These are phyloP conservation scores for Muscidifurax raptorellus DNA, from an alignment of 1,140 invertebrate genomes.

Conservation along the genomic window DNA sequence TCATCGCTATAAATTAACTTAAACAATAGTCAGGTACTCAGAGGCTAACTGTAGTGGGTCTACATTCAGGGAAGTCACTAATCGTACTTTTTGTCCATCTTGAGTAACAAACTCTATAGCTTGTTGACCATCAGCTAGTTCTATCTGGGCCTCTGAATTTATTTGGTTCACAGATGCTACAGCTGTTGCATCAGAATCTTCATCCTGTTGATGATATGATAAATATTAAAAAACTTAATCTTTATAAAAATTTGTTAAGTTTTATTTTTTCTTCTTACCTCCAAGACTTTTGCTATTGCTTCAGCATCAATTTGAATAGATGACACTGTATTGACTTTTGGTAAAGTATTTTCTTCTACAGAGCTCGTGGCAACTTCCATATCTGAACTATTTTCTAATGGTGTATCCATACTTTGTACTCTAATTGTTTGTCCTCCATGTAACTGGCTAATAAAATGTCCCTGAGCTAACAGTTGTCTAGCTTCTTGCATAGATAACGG, in stretches of 20 bases:
- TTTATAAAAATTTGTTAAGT: background rate
- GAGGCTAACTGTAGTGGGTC: slow-evolving; percentile 71
- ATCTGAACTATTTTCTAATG: slow-evolving; percentile 18
- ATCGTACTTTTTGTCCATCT: slow-evolving; percentile 74
- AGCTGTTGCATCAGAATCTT: slow-evolving; percentile 63
- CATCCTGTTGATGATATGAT: slow-evolving; percentile 59
- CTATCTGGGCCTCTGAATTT: slow-evolving; percentile 59
- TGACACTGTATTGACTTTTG: slow-evolving; percentile 46
- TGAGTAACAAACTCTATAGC: slow-evolving; percentile 74
- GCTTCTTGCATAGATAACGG: slow-evolving; percentile 82
- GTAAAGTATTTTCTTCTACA: slow-evolving; percentile 2
- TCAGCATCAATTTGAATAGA: slow-evolving; percentile 61
- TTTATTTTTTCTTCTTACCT: slow-evolving; percentile 55
- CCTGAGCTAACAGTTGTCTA: slow-evolving; percentile 74
- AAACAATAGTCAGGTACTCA: slow-evolving; percentile 74
- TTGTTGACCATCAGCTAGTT: slow-evolving; percentile 65
- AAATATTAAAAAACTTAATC: slow-evolving; percentile 44
- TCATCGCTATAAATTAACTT: slow-evolving; percentile 49
- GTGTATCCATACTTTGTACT: slow-evolving; percentile 56
- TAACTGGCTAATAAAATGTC: slow-evolving; percentile 73
- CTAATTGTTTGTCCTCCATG: slow-evolving; percentile 70
- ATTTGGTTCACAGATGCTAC: slow-evolving; percentile 68
- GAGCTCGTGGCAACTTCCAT: background rate
- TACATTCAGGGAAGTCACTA: slow-evolving; percentile 72
- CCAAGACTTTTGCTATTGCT: slow-evolving; percentile 65